A percentile compares a stretch with the other conserved stretches of the same genome.
phyloP scores from a whole-genome alignment of 1,140 invertebrate genomes.

The Aricia agestis region DNA sequence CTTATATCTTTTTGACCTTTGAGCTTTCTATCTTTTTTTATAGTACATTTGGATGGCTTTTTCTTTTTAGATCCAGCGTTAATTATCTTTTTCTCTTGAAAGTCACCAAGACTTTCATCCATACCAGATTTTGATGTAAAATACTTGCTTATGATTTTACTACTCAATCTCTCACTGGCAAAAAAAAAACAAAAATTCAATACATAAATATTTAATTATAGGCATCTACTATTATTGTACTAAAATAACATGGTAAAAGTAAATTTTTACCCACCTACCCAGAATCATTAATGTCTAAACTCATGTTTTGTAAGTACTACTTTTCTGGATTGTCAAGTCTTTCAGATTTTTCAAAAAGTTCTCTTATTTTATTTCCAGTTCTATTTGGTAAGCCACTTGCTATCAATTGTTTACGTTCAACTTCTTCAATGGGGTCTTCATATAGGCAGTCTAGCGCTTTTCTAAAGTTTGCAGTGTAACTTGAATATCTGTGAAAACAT shows the following conservation, averaged over 20 bases:
- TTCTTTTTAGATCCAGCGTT: slow-evolving; percentile 38
- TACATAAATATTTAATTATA: slow-evolving; percentile 33
- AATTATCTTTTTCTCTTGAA: slow-evolving; percentile 48
- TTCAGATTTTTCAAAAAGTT: slow-evolving; percentile 41
- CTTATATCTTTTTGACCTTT: slow-evolving; percentile 65
- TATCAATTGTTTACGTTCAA: slow-evolving; percentile 59
- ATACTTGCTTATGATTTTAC: slow-evolving; percentile 52
- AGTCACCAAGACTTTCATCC: slow-evolving; percentile 62
- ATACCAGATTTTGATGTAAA: slow-evolving; percentile 44
- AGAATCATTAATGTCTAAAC: slow-evolving; percentile 32
- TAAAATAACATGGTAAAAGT: slow-evolving; percentile 13
- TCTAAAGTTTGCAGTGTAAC: slow-evolving; percentile 43
- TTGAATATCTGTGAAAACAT: slow-evolving; percentile 43
- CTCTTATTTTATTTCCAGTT: slow-evolving; percentile 42
- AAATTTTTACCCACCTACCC: slow-evolving; percentile 33
- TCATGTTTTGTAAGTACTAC: slow-evolving; percentile 44
- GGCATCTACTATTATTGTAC: slow-evolving; percentile 7
- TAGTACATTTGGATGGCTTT: slow-evolving; percentile 32
- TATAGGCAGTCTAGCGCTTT: slow-evolving; percentile 48
- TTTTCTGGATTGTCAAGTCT: slow-evolving; percentile 49
- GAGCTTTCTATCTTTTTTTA: slow-evolving; percentile 36
- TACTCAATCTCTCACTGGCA: slow-evolving; percentile 36
- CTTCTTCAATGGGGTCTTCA: slow-evolving; percentile 59
- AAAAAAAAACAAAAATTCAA: slow-evolving; percentile 51
- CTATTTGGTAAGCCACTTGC: slow-evolving; percentile 46